phyloP scores from a whole-genome alignment of 2,797 vertebrate genomes.

The Enteromius trimaculatus region DNA sequence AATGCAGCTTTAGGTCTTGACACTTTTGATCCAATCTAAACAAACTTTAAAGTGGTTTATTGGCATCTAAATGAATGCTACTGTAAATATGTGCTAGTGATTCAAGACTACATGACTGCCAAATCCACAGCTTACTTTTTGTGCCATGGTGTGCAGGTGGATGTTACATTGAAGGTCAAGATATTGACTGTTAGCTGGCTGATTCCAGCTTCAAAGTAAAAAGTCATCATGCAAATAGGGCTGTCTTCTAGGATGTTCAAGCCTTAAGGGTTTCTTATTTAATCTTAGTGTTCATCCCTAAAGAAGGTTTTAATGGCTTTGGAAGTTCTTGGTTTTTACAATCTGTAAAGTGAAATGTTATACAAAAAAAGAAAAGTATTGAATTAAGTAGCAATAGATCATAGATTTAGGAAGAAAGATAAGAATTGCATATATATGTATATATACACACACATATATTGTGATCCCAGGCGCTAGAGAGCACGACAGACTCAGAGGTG shows the following conservation, averaged over 20 bases:
- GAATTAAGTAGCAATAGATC: not conserved
- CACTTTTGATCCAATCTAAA: not conserved
- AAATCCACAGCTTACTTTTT: not conserved
- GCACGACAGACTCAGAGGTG: no score
- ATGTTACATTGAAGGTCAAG: not conserved
- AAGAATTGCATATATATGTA: no score
- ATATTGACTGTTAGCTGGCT: not conserved
- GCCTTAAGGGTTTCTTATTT: not conserved
- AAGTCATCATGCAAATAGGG: not conserved
- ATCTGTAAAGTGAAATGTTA: not conserved
- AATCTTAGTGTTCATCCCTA: not conserved
- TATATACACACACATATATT: no score
- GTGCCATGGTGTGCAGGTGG: not conserved
- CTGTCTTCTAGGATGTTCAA: not conserved
- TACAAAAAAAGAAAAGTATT: not conserved
- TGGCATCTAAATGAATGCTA: not conserved
- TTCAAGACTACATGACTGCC: not conserved
- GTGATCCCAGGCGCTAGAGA: no score
- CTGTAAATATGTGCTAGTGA: not conserved
- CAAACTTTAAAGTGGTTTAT: not conserved
- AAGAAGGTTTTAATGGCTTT: not conserved
- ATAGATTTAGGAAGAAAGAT: no score
- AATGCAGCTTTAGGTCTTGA: not conserved
- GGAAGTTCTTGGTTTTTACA: not conserved
- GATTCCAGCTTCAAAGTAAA: constrained; percentile 11